These are phyloP conservation scores for Drosophila kohkoa DNA, from an alignment of 1,140 invertebrate species.

Conservation along the genomic window DNA sequence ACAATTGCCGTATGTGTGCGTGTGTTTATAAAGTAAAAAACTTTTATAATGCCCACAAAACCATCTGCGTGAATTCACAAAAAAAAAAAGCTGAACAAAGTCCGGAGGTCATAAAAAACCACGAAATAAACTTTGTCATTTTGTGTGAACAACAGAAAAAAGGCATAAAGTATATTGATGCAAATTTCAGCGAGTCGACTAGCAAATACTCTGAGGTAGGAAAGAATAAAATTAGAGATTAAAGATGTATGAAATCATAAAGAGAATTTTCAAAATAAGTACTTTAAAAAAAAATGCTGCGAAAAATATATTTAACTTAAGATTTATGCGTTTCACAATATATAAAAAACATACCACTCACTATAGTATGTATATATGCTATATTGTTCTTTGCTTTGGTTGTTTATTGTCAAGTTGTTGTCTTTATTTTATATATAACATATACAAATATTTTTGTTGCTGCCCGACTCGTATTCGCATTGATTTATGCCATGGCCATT, in stretches of 20 bases:
- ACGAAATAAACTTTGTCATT: constrained; percentile 69
- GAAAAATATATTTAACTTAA: constrained; percentile 53
- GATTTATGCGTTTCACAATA: constrained; percentile 54
- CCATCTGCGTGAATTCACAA: constrained; percentile 46
- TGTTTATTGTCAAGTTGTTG: constrained; percentile 17
- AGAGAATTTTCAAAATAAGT: neutral
- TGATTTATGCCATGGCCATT: constrained; percentile 60
- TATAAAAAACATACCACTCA: neutral
- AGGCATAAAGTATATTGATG: neutral
- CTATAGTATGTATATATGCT: constrained; percentile 29
- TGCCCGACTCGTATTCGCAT: constrained; percentile 21
- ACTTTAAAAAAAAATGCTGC: too few relatives aligned
- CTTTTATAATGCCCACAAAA: constrained; percentile 51
- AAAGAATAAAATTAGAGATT: neutral
- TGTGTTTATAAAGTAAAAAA: constrained; percentile 18
- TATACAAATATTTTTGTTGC: neutral
- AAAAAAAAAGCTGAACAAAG: constrained; percentile 18
- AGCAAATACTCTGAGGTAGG: neutral
- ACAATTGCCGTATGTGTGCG: neutral
- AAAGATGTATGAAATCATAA: neutral
- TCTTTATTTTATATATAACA: neutral
- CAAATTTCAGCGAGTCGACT: neutral
- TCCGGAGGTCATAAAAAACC: constrained; percentile 42
- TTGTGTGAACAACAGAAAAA: constrained; percentile 26
- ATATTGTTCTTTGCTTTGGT: constrained; percentile 29